Conservation (phyloP, 2,888 invertebrate species). For the Kuschelorhynchus macadamiae region DNA sequence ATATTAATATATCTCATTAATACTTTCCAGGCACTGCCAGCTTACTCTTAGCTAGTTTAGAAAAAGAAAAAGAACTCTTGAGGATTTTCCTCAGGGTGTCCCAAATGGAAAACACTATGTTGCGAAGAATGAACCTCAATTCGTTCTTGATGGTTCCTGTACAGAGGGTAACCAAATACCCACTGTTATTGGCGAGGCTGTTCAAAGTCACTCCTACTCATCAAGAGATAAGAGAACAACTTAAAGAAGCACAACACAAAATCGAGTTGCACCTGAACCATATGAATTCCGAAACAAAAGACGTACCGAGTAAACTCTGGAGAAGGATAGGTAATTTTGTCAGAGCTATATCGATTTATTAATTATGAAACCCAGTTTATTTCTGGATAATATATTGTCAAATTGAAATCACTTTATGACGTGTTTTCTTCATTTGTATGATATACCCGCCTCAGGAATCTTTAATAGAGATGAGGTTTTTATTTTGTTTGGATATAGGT, state of each 20-base stretch:
- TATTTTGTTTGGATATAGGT: too few relatives aligned
- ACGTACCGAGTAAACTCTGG: constrained; percentile 92
- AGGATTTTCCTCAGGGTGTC: constrained; percentile 95
- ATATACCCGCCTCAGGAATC: constrained; percentile 69
- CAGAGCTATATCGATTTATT: too few relatives aligned
- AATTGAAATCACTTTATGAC: too few relatives aligned
- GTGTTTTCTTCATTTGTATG: too few relatives aligned
- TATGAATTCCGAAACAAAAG: constrained; percentile 94
- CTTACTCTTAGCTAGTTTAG: constrained; percentile 87
- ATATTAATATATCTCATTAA: too few relatives aligned
- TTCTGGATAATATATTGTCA: too few relatives aligned
- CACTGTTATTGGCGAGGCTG: constrained; percentile 89
- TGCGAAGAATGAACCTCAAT: constrained; percentile 95
- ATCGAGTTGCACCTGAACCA: constrained; percentile 94
- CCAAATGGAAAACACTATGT: constrained; percentile 95
- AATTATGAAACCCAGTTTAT: too few relatives aligned
- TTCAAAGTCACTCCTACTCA: constrained; percentile 91
- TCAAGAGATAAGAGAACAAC: constrained; percentile 84
- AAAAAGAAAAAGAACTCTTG: constrained; percentile 94
- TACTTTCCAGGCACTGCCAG: constrained; percentile 77
- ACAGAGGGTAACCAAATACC: constrained; percentile 97
- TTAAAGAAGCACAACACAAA: constrained; percentile 90
- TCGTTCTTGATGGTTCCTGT: constrained; percentile 99
- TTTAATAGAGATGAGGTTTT: too few relatives aligned
- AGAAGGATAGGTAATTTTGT: constrained; percentile 87